Evolutionary conservation across 2,113 vertebrate genomes (phyloP), one percentile per base, ranked within the genome.

Genomic region (Erythrocebus patas): DNA sequence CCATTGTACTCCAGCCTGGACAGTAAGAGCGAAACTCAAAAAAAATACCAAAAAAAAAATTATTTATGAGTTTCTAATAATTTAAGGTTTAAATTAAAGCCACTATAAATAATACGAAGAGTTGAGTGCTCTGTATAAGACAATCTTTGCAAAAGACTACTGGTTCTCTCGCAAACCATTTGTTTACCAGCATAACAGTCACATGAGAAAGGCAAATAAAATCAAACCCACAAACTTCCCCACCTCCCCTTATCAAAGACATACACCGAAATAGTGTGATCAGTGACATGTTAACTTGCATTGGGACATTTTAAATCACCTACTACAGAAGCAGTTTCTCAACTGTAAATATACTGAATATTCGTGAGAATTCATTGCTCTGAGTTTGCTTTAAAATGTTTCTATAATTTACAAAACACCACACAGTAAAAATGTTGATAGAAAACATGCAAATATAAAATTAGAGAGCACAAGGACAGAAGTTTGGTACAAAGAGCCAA

Each of bases 401-500:
- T 93, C 72, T 85, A 10, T 92, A 83, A 83, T 79, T 82, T 89
- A 70, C 30, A 70, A 68, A 83, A 92, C 23, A 70, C 38, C 78
- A 95, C 32, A 59, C 43, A 57, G 38, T 50, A 82, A 89, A 89
- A 85, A 64, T 73, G 30, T 66, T 82, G 48, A 82, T 7, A 70
- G 40, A 61, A 84, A 85, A 97, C 85, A 80, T 5, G 5, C 18
- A 76, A 83, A 82, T 38, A 68, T 91, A 79, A 85, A 95, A 45
- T 75, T 22, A 95, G 20, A 89, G 68, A 55, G 11, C 38, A 86
- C 32, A 43, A 84, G 38, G 57, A 73, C 40, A 95, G 35, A 92
- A 95, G 90, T 97, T 84, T 66, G 20, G 10, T 73, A 95, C 43
- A 89, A 70, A 86, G 23, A 85, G 35, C 50, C n/a, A 95, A 86